These are phyloP conservation scores for Ricordea florida DNA, from an alignment of 92 coral and sea anemone genomes.

Conservation along the genomic window DNA sequence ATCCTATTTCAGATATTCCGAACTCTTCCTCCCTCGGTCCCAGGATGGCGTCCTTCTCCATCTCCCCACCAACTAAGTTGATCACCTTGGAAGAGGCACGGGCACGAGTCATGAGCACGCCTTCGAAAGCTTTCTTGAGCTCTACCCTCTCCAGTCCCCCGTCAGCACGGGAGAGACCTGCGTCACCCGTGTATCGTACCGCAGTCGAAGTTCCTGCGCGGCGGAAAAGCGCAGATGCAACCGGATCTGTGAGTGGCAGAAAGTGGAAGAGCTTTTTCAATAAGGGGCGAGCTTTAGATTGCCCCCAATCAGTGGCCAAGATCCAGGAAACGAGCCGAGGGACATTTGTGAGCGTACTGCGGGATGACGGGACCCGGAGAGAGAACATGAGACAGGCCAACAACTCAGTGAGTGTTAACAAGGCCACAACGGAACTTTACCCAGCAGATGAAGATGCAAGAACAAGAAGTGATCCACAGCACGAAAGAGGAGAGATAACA, in stretches of 20 bases:
- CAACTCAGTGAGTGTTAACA: conserved; percentile 46
- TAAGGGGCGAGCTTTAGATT: conserved; percentile 59
- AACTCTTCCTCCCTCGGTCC: conserved; percentile 47
- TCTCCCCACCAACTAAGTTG: conserved; percentile 94
- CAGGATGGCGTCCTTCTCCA: conserved; percentile 90
- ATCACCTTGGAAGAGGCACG: conserved; percentile 96
- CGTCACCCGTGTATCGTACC: conserved; percentile 32
- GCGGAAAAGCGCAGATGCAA: conserved; percentile 51
- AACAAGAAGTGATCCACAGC: background rate
- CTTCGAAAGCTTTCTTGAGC: conserved; percentile 46
- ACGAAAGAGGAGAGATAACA: background rate
- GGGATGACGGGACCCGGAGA: conserved; percentile 38
- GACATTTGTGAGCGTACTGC: conserved; percentile 49
- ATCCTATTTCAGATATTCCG: conserved; percentile 28
- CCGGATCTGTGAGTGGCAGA: conserved; percentile 38
- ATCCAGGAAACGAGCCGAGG: conserved; percentile 61
- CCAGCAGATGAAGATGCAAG: background rate
- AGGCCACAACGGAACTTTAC: background rate
- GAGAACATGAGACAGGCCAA: conserved; percentile 45
- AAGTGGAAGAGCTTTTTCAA: conserved; percentile 64
- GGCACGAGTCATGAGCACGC: conserved; percentile 74
- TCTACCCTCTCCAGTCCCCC: conserved; percentile 18
- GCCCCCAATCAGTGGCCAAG: conserved; percentile 39
- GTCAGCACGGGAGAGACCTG: conserved; percentile 30
- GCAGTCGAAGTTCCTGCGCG: conserved; percentile 30